Evolutionary conservation across 2,113 vertebrate species (phyloP).

Genomic region (Panthera tigris): DNA sequence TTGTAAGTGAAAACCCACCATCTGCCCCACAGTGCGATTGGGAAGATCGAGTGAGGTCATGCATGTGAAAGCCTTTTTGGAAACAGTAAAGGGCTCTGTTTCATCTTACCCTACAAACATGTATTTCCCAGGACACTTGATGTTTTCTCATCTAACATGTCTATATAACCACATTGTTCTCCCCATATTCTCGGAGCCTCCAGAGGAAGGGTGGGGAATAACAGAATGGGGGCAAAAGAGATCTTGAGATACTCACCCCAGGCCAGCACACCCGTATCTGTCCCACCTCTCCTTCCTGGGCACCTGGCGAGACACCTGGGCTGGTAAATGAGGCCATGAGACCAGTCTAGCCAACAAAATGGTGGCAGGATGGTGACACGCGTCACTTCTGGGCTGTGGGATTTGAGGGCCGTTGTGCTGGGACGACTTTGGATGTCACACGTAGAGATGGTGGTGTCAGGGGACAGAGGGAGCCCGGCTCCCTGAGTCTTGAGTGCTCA

Average conservation of each 20-base stretch:
- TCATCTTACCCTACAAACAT: background rate
- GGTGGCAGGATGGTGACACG: rapidly evolving
- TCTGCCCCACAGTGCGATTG: background rate
- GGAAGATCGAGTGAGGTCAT: background rate
- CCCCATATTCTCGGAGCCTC: background rate
- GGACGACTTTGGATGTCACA: background rate
- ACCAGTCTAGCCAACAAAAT: background rate
- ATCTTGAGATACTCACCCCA: background rate
- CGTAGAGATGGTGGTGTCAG: background rate
- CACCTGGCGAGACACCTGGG: rapidly evolving
- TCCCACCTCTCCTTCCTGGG: no score
- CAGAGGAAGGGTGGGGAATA: background rate
- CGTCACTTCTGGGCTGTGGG: background rate
- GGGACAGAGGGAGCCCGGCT: background rate
- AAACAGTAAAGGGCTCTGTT: background rate
- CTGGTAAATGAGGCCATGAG: rapidly evolving
- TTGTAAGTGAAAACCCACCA: background rate
- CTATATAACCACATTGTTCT: background rate
- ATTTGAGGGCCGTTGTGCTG: background rate
- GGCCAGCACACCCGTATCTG: background rate
- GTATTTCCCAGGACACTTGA: background rate
- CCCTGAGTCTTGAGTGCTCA: background rate
- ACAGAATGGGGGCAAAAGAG: background rate
- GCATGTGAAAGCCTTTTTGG: background rate
- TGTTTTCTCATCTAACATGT: background rate